phyloP scores from a whole-genome alignment of 2,113 vertebrate species.

The Charadrius vociferus region DNA sequence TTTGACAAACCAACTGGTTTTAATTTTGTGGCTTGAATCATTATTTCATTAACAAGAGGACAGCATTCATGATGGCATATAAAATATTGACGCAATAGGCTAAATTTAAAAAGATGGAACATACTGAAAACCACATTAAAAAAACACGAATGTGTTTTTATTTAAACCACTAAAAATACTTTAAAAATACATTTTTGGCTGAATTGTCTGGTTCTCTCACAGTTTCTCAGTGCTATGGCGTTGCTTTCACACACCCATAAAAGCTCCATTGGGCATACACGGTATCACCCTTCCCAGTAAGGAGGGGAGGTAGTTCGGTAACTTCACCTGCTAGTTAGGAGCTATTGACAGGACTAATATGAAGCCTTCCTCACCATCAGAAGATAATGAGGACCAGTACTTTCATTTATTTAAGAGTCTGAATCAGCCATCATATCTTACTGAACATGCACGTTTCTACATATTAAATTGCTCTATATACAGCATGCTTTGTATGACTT shows the following conservation, averaged over 20 bases:
- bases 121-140: conserved; percentile 46
- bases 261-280: background rate
- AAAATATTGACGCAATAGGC: conserved; percentile 64
- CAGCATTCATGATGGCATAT: conserved; percentile 59
- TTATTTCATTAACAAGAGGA: conserved; percentile 68
- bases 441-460: conserved; percentile 57
- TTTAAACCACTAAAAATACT: conserved; percentile 58
- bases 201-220: conserved; percentile 12
- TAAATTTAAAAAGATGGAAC: conserved; percentile 66
- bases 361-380: conserved; percentile 16
- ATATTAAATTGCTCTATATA: conserved; percentile 47
- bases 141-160: conserved; percentile 28
- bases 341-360: conserved; percentile 32
- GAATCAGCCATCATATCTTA: conserved; percentile 54
- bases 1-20: conserved; percentile 53
- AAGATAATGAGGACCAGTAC: background rate
- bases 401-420: conserved; percentile 22
- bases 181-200: conserved; percentile 49
- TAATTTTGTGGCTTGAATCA: conserved; percentile 70
- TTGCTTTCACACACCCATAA: conserved; percentile 14
- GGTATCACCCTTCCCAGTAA: background rate
- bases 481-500: conserved; percentile 34
- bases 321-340: conserved; percentile 24
- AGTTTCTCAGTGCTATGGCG: background rate
- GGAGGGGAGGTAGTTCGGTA: background rate